Percentiles rank a stretch among this genome's conserved stretches.
Evolutionary conservation across 2,113 vertebrate species (phyloP).

Genomic region (Lophochroa leadbeateri): DNA sequence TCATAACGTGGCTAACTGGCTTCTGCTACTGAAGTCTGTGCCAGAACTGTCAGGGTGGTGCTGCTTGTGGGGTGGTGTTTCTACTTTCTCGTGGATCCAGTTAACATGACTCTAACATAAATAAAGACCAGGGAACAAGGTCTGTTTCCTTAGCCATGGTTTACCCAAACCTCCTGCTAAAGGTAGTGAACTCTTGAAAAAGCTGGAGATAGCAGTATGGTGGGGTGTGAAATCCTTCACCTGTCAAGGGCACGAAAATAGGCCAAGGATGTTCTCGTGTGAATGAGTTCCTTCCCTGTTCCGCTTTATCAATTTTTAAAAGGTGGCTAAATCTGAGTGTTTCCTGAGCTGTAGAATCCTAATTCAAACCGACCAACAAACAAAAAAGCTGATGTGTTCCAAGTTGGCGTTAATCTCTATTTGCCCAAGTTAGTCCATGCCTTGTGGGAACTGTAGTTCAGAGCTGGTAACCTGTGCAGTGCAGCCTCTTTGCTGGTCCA

Average conservation of each 20-base stretch:
- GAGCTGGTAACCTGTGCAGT: background rate
- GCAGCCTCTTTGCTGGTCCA: background rate
- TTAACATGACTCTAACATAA: background rate
- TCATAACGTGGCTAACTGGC: background rate
- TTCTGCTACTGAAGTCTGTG: background rate
- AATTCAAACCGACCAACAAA: background rate
- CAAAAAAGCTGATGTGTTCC: background rate
- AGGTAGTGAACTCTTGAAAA: background rate
- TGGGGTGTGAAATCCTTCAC: background rate
- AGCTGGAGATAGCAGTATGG: background rate
- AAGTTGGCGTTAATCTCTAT: background rate
- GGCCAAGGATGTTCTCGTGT: background rate
- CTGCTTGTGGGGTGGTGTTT: background rate
- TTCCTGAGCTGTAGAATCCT: background rate
- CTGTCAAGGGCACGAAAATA: background rate
- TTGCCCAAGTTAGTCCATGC: background rate
- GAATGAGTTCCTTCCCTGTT: background rate
- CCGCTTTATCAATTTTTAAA: background rate
- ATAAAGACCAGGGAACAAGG: background rate
- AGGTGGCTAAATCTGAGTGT: background rate
- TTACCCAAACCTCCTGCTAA: background rate
- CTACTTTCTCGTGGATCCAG: background rate
- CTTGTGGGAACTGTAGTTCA: background rate
- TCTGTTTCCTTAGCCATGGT: accelerated
- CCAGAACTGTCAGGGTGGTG: background rate